Evolutionary conservation across 1,140 invertebrate genomes (phyloP).

Genomic region (Coenobita brevimanus): DNA sequence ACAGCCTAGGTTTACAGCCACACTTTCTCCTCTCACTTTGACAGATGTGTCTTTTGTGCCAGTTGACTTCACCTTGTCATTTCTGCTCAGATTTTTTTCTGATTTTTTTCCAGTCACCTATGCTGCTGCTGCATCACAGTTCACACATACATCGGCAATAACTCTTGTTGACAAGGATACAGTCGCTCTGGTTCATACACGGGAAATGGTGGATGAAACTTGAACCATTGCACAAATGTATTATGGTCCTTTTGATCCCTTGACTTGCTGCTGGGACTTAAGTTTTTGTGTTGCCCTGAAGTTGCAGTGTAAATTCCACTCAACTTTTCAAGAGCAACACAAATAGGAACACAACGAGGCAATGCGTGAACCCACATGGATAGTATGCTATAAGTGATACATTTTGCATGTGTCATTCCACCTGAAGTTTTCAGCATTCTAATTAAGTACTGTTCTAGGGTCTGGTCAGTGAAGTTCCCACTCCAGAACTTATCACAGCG

Average conservation of each 20-base stretch:
- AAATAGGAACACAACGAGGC: slow-evolving; percentile 26
- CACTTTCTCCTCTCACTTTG: not conserved
- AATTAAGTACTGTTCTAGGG: slow-evolving; percentile 6
- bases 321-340: slow-evolving; percentile 14
- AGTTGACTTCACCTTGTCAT: slow-evolving; percentile 26
- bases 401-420: not conserved
- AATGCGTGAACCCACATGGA: slow-evolving; percentile 23
- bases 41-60: not conserved
- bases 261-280: not conserved
- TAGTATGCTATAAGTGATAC: not conserved
- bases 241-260: not conserved
- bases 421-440: not conserved
- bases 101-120: not conserved
- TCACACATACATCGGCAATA: slow-evolving; percentile 8
- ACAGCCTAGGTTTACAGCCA: not conserved
- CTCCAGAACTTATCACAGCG: slow-evolving; percentile 1
- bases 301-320: not conserved
- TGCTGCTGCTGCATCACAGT: slow-evolving; percentile 3
- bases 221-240: not conserved
- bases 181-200: not conserved
- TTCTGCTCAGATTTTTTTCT: not conserved
- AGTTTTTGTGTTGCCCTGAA: slow-evolving; percentile 16
- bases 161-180: slow-evolving; percentile 11
- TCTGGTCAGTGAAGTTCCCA: slow-evolving; percentile 26
- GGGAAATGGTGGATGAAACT: slow-evolving; percentile 15